Percentiles rank a stretch among this genome's conserved stretches.
These are phyloP conservation scores for Macrotis lagotis DNA, from an alignment of 2,113 vertebrate species.

Conservation along the genomic window DNA sequence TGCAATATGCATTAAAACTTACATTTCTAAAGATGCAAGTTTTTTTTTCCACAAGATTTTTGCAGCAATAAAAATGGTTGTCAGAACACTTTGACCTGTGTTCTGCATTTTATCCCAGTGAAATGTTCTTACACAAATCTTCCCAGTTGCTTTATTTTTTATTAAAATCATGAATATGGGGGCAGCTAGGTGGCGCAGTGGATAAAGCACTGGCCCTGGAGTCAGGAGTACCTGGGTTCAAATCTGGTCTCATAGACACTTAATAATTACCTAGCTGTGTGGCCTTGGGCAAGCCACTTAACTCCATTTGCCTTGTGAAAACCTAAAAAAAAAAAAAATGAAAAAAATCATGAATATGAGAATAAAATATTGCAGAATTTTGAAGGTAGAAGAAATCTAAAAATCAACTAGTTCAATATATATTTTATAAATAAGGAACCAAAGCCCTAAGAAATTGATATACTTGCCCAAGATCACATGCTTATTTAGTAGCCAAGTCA, in stretches of 20 bases:
- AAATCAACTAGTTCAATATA: neutral
- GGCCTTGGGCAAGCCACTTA: too few species aligned
- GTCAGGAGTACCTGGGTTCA: too few species aligned
- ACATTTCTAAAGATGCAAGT: conserved; percentile 1
- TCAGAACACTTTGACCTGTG: neutral
- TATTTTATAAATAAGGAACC: neutral
- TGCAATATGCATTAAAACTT: conserved; percentile 20
- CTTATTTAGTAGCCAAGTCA: neutral
- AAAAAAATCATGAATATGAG: neutral
- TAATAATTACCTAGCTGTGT: too few species aligned
- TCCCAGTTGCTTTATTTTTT: conserved; percentile 27
- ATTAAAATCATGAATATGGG: neutral
- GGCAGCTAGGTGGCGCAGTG: too few species aligned
- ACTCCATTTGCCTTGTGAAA: too few species aligned
- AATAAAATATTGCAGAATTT: neutral
- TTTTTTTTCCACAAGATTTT: conserved; percentile 12
- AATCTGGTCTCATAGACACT: too few species aligned
- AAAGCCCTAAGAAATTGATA: neutral
- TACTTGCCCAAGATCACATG: neutral
- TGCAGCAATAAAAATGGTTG: conserved; percentile 7
- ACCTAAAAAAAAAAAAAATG: too few species aligned
- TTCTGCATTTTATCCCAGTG: conserved; percentile 7
- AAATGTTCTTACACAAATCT: neutral
- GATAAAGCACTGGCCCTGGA: too few species aligned
- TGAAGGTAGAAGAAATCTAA: neutral